phyloP scores from a whole-genome alignment of 1,140 invertebrate species.

The Lucilia sericata region DNA sequence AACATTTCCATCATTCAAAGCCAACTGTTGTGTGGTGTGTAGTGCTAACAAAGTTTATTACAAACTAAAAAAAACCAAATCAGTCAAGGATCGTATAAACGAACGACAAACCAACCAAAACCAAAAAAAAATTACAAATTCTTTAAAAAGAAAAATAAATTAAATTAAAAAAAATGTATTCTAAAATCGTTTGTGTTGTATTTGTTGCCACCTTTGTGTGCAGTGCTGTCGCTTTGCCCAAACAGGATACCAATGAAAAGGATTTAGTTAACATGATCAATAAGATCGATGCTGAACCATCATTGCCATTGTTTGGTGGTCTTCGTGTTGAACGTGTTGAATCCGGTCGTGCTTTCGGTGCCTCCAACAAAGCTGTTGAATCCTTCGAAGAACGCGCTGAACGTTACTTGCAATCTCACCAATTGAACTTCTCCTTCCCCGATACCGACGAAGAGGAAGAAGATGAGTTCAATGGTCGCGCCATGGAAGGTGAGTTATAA shows the following conservation, averaged over 20 bases:
- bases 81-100: conserved; percentile 37
- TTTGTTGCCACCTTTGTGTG: conserved; percentile 64
- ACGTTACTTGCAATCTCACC: conserved; percentile 67
- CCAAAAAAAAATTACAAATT: conserved; percentile 32
- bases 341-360: conserved; percentile 57
- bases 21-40: conserved; percentile 58
- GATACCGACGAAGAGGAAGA: conserved; percentile 60
- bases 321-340: conserved; percentile 60
- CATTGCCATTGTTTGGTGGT: conserved; percentile 66
- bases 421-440: conserved; percentile 66
- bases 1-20: conserved; percentile 64
- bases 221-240: conserved; percentile 59
- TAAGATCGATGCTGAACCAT: conserved; percentile 65
- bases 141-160: conserved; percentile 44
- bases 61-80: conserved; percentile 7
- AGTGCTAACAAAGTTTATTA: conserved; percentile 53
- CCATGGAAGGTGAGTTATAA: conserved; percentile 63
- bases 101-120: conserved; percentile 40
- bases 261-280: conserved; percentile 68
- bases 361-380: conserved; percentile 55
- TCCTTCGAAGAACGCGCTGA: conserved; percentile 67
- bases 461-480: conserved; percentile 61
- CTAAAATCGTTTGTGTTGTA: conserved; percentile 66
- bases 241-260: conserved; percentile 65
- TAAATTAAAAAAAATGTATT: conserved; percentile 59